These are phyloP conservation scores for Pangasianodon hypophthalmus DNA, from an alignment of 2,113 vertebrate genomes.

Conservation along the genomic window DNA sequence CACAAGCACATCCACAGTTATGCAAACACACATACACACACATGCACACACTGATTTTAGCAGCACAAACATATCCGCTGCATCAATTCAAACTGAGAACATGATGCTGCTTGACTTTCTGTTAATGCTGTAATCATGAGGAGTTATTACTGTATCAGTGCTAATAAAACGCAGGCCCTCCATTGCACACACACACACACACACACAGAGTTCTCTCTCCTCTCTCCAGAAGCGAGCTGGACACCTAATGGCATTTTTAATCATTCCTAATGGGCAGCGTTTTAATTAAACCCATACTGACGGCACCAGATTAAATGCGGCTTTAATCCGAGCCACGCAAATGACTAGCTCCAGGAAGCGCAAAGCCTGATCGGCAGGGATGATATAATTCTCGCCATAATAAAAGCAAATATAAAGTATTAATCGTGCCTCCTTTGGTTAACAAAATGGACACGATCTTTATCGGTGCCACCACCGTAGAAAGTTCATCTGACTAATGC, in stretches of 20 bases:
- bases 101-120: slow-evolving; percentile 24
- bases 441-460: slow-evolving; percentile 74
- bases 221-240: slow-evolving; percentile 29
- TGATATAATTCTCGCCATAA: slow-evolving; percentile 29
- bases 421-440: slow-evolving; percentile 71
- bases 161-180: slow-evolving; percentile 40
- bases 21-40: slow-evolving; percentile 26
- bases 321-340: slow-evolving; percentile 77
- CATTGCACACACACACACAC: slow-evolving; percentile 29
- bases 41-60: neutral
- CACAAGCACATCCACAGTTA: slow-evolving; percentile 9
- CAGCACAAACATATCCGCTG: slow-evolving; percentile 3
- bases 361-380: slow-evolving; percentile 58
- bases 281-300: slow-evolving; percentile 62
- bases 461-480: slow-evolving; percentile 75
- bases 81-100: neutral
- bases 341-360: slow-evolving; percentile 71
- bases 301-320: slow-evolving; percentile 57
- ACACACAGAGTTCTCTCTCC: slow-evolving; percentile 28
- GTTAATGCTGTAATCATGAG: slow-evolving; percentile 43
- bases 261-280: slow-evolving; percentile 55
- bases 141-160: slow-evolving; percentile 43
- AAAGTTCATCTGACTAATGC: slow-evolving; percentile 76
- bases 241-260: slow-evolving; percentile 55
- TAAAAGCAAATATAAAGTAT: slow-evolving; percentile 67